phyloP scores from a whole-genome alignment of 2,113 vertebrate species.

The Oryzias celebensis region DNA sequence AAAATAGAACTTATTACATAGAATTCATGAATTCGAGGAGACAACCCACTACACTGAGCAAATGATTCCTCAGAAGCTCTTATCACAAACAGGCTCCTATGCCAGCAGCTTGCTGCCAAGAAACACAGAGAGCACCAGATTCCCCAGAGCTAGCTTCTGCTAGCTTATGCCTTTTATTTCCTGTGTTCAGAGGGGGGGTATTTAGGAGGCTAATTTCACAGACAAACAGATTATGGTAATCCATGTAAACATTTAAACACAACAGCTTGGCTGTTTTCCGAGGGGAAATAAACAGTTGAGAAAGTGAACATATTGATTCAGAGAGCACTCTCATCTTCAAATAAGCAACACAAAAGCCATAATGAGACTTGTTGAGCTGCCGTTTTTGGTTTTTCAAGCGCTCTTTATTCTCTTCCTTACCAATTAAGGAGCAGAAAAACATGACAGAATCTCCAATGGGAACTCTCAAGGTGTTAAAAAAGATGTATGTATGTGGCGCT shows the following conservation, averaged over 20 bases:
- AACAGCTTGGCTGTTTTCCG: slow-evolving; percentile 76
- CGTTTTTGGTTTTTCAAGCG: slow-evolving; percentile 19
- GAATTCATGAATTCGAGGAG: slow-evolving; percentile 49
- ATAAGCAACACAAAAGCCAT: slow-evolving; percentile 71
- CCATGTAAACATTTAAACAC: slow-evolving; percentile 81
- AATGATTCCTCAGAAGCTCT: slow-evolving; percentile 59
- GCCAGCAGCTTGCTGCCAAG: slow-evolving; percentile 67
- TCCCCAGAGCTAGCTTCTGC: slow-evolving; percentile 70
- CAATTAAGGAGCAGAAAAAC: slow-evolving; percentile 62
- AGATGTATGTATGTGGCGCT: background rate
- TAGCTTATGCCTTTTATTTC: slow-evolving; percentile 74
- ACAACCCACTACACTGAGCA: slow-evolving; percentile 43
- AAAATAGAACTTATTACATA: slow-evolving; percentile 58
- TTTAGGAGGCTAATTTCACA: slow-evolving; percentile 82
- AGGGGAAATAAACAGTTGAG: slow-evolving; percentile 77
- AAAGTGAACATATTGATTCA: slow-evolving; percentile 74
- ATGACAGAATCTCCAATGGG: slow-evolving; percentile 27
- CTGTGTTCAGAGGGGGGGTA: slow-evolving; percentile 71
- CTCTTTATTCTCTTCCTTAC: slow-evolving; percentile 40
- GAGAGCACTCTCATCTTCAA: slow-evolving; percentile 65
- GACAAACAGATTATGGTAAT: slow-evolving; percentile 84
- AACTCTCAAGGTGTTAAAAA: background rate
- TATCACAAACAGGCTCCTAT: slow-evolving; percentile 63
- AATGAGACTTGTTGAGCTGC: slow-evolving; percentile 73
- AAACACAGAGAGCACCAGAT: slow-evolving; percentile 52